phyloP scores from a whole-genome alignment of 2,113 vertebrate species.

The Nothoprocta pentlandii region DNA sequence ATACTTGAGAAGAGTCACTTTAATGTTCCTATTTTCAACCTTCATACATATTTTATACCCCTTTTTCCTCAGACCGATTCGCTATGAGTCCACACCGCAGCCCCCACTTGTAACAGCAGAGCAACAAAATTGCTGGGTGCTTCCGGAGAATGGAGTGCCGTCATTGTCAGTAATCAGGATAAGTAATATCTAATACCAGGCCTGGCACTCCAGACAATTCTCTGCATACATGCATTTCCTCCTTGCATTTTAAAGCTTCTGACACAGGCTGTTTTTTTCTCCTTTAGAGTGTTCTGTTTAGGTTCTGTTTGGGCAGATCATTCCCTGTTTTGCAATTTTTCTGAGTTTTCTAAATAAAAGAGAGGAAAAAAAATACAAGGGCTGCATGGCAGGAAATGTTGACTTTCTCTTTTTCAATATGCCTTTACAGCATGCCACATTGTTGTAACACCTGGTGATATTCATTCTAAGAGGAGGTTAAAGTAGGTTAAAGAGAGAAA shows the following conservation, averaged over 20 bases:
- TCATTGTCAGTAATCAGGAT: background rate
- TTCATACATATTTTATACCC: background rate
- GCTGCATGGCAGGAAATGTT: background rate
- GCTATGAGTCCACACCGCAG: background rate
- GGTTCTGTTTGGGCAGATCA: background rate
- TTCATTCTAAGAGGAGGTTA: background rate
- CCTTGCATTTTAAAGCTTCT: background rate
- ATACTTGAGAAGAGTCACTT: background rate
- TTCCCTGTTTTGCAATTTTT: background rate
- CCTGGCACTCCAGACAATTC: background rate
- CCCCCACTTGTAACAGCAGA: background rate
- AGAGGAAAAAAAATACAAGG: background rate
- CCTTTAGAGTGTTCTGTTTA: background rate
- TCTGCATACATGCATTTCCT: background rate
- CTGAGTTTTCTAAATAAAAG: background rate
- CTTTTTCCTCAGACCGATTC: background rate
- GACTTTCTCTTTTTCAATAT: background rate
- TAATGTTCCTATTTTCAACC: background rate
- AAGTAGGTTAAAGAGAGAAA: slow-evolving; percentile 31
- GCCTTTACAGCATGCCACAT: background rate
- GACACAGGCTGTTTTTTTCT: background rate
- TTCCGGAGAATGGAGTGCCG: background rate
- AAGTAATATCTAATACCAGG: background rate
- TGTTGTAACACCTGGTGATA: background rate
- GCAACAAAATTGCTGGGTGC: background rate